A percentile compares a stretch with the other conserved stretches of the same genome.
phyloP scores from a whole-genome alignment of 2,113 vertebrate species.

The Rhagologus leucostigma region DNA sequence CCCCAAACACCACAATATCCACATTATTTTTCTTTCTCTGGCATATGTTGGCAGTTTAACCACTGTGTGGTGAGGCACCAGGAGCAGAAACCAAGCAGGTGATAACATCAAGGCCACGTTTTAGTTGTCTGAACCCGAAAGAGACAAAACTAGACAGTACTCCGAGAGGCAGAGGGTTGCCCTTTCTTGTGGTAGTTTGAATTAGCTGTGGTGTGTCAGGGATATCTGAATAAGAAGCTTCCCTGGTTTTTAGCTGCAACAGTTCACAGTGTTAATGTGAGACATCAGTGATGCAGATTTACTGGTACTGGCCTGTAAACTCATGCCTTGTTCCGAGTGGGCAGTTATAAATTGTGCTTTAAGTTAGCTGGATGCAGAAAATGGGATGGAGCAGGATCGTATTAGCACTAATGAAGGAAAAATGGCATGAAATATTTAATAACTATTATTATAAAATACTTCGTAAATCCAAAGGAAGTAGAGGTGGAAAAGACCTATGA shows the following conservation, averaged over 20 bases:
- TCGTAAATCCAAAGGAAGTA: background rate
- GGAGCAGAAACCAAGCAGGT: background rate
- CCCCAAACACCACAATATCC: accelerated
- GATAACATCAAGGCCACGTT: background rate
- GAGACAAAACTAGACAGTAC: background rate
- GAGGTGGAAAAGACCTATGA: background rate
- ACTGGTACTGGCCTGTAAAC: background rate
- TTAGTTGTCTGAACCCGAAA: background rate
- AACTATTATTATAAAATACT: background rate
- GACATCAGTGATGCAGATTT: background rate
- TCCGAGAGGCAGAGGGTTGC: background rate
- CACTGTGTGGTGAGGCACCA: background rate
- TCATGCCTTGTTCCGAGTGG: background rate
- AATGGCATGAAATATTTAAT: background rate
- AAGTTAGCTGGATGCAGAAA: background rate
- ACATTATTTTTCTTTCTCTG: background rate
- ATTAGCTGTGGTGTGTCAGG: background rate
- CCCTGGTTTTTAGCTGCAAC: background rate
- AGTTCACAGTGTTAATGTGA: background rate
- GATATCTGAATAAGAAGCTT: background rate
- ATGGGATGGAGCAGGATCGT: background rate
- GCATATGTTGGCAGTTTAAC: background rate
- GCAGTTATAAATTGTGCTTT: background rate
- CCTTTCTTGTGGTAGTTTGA: background rate
- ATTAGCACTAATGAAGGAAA: background rate